Base-by-base conservation (phyloP, 2,888 invertebrate species). In the Perithous albicinctus region DNA sequence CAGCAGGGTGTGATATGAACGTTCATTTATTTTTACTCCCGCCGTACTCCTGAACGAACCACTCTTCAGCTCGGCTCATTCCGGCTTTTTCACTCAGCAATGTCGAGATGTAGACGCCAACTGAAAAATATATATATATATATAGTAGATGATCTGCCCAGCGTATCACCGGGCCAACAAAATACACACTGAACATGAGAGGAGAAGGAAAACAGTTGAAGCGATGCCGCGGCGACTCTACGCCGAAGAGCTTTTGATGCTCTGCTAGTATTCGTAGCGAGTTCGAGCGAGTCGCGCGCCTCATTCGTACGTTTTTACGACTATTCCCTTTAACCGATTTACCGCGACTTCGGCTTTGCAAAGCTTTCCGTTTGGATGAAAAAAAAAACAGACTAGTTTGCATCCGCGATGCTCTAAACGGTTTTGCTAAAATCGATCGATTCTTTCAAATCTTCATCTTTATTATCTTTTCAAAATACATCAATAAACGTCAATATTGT, bases 11-110 rank as follows among this genome's bases (percentile, higher is more conserved):
- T 35, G 64, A 46, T 59, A 48, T 35, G 66, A 67, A 69, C 61
- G 43, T 51, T 66, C 35, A 43, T 70, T 80, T 80, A 80, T 80
- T 80, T 80, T 80, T 76, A 67, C 48, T 48, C 72, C 38, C 26
- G 41, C 23, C 74, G 41, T 69, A 54, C 51, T 67, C 18, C 41
- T 41, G 67, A 51, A 48, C 15, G 56, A 59, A 38, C 43, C 78
- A 72, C 59, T 41, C 46, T 29, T 73, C 46, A 54, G 41, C 66
- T 70, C 43, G 26, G 43, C 35, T 64, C 63, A 64, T 41, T 67
- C 32, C 69, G n/a, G 51, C 32, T 59, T 29, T 61, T 12, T 12
- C 38, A 41, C 41, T 4, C 41, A 41, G n/a, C n/a, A 41, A 12
- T 12, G 4, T 10, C 4, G 12, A 29, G 7, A 29, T 56, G 15